Evolutionary conservation across 2,113 vertebrate genomes (phyloP), one percentile per base, ranked within the genome.

Genomic region (Fukomys damarensis): DNA sequence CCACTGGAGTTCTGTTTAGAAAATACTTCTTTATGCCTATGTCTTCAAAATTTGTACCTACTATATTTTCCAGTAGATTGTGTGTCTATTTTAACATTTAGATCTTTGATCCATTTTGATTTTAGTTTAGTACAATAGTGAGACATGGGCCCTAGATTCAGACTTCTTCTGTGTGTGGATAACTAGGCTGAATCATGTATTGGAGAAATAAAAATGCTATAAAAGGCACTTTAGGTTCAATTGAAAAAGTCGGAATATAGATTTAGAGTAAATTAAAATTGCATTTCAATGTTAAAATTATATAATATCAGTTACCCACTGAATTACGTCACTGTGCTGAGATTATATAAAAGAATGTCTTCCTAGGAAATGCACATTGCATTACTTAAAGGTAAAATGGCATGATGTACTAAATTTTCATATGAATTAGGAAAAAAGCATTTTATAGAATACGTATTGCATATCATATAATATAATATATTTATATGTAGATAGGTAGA

Each of bases 221-320:
- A 58, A 91, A 54, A 82, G 35, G 72, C 16, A 74, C 58, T 96
- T 95, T 80, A 28, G 14, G 38, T 28, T 68, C 56, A 86, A 1
- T 77, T 81, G 35, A 26, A 63, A 86, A 92, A 90, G 82, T 11
- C 70, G 35, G 17, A 54, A 56, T 87, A 58, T 86, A 63, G 38
- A 49, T 72, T 8, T 63, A 84, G 32, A 89, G 95, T 86, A 81
- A 56, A 76, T 81, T 96, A 95, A 84, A 72, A 63, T 46, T 70
- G 80, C 77, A 41, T 85, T 16, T 92, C 93, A 91, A 82, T 93
- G 38, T 81, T 86, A 96, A 80, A 35, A 35, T 49, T 76, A 52
- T 32, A 56, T 77, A 5, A 65, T 94, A 20, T 12, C 56, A 56
- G 7, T 84, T 89, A 68, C 87, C 72, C 85, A 63, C n/a, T 88